Conservation (phyloP, 2,113 vertebrate genomes). For the Oryzias woworae region DNA sequence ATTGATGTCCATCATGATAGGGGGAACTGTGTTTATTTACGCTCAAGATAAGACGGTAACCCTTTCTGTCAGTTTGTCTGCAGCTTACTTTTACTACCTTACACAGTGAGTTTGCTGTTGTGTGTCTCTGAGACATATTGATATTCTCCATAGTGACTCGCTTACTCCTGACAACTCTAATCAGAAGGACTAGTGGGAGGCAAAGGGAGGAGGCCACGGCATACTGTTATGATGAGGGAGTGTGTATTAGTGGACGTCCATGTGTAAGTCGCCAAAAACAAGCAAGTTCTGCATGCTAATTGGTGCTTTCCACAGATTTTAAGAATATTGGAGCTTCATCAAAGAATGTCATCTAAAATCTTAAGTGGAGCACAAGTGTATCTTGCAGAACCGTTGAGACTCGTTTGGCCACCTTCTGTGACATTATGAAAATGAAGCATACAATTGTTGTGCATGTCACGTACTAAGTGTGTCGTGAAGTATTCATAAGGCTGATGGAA, state of each 20-base stretch:
- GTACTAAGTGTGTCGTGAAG: too few relatives aligned
- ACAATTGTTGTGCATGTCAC: too few relatives aligned
- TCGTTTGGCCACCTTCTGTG: too few relatives aligned
- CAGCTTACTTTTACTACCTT: conserved; percentile 22
- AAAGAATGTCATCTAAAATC: not conserved
- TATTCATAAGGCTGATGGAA: too few relatives aligned
- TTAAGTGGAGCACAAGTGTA: too few relatives aligned
- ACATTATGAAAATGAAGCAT: too few relatives aligned
- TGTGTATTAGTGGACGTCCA: conserved; percentile 16
- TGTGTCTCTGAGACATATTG: conserved; percentile 56
- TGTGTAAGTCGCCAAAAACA: conserved; percentile 7
- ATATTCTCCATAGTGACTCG: conserved; percentile 61
- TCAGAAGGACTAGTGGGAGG: conserved; percentile 65
- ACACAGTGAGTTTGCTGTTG: conserved; percentile 1
- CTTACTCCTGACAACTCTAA: conserved; percentile 68
- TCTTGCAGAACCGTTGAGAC: too few relatives aligned
- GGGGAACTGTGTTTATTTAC: conserved; percentile 53
- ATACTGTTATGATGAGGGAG: conserved; percentile 34
- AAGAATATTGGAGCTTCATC: conserved; percentile 1
- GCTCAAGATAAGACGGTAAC: conserved; percentile 49
- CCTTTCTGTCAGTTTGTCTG: conserved; percentile 44
- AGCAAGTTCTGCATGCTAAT: conserved; percentile 31
- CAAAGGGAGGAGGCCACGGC: conserved; percentile 31
- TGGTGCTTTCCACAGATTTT: conserved; percentile 9
- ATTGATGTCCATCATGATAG: conserved; percentile 24